Evolutionary conservation across 2,797 vertebrate genomes (phyloP), one percentile per base, ranked within the genome.

Genomic region (Potorous gilbertii): DNA sequence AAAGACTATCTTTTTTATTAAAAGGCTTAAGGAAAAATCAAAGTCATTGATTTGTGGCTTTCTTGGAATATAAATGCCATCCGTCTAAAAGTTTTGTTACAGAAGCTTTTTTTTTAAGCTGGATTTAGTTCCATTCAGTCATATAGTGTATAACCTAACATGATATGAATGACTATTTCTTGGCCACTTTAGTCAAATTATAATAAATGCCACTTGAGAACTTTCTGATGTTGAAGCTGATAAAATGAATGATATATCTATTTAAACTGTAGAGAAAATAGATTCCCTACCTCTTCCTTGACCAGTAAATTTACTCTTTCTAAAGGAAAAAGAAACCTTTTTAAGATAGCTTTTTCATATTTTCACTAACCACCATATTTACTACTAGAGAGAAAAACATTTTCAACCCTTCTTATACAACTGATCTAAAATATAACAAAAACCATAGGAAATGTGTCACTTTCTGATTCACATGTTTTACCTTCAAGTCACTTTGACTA

Each of bases 231-330:
- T 9, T 93, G 11, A 93, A 54, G 31, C 18, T 94, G 27, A 91
- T 92, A 24, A 81, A 97, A 94, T 27, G 34, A 34, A 94, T 28
- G 34, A 34, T 96, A 93, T 96, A 95, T 0, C 31, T 90, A 90
- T 95, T 97, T 95, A 91, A 94, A 56, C 16, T 96, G 56, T 27
- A 0, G 95, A 93, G 56, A 29, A 27, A 55, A 59, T n/a, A 50
- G 10, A 91, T 55, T 66, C 0, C 90, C 56, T 94, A 96, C 46
- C 27, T 96, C 55, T 96, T 87, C 74, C 94, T 91, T 95, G 16
- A 24, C 96, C 94, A 96, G 11, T n/a, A 94, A 96, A 96, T 97
- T 95, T 98, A 98, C 90, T 94, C 95, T 59, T 94, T 96, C 96
- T n/a, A 93, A 96, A 93, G 91, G 92, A 34, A 94, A 97, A 87